Percentiles rank a stretch among this genome's conserved stretches.
Evolutionary conservation across 1,140 invertebrate species (phyloP).

Genomic region (Tetranychus urticae): DNA sequence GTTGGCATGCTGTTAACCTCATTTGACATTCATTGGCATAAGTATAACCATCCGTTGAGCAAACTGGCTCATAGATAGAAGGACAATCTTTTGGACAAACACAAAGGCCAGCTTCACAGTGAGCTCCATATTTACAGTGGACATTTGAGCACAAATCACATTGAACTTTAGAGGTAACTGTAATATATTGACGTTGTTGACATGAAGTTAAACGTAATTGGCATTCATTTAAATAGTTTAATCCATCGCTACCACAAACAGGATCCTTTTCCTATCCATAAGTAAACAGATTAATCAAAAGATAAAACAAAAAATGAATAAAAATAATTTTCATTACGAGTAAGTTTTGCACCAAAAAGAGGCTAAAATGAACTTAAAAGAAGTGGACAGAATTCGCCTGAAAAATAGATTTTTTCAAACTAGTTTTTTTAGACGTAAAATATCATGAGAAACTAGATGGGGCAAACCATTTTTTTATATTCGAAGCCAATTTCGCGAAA

Average conservation of each 20-base stretch:
- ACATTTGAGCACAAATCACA: conserved; percentile 55
- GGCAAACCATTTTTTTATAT: too few relatives aligned
- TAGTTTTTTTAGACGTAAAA: too few relatives aligned
- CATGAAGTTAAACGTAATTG: conserved; percentile 46
- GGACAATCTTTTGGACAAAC: conserved; percentile 53
- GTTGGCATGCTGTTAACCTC: conserved; percentile 43
- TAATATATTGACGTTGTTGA: conserved; percentile 34
- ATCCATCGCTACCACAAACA: conserved; percentile 40
- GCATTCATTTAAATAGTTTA: conserved; percentile 66
- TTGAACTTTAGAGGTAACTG: conserved; percentile 40
- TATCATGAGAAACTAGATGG: too few relatives aligned
- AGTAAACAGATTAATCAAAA: background rate
- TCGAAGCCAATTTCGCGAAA: too few relatives aligned
- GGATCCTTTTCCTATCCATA: conserved; percentile 34
- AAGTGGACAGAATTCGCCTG: too few relatives aligned
- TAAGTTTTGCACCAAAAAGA: too few relatives aligned
- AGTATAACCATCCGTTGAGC: conserved; percentile 50
- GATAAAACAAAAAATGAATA: background rate
- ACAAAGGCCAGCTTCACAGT: conserved; percentile 54
- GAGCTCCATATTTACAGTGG: conserved; percentile 50
- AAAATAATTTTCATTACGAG: background rate
- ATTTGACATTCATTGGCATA: conserved; percentile 63
- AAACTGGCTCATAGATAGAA: conserved; percentile 32
- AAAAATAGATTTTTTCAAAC: too few relatives aligned
- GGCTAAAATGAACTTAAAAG: too few relatives aligned